Conservation (phyloP, 2,888 invertebrate species). For the Sarcophaga variegata region DNA sequence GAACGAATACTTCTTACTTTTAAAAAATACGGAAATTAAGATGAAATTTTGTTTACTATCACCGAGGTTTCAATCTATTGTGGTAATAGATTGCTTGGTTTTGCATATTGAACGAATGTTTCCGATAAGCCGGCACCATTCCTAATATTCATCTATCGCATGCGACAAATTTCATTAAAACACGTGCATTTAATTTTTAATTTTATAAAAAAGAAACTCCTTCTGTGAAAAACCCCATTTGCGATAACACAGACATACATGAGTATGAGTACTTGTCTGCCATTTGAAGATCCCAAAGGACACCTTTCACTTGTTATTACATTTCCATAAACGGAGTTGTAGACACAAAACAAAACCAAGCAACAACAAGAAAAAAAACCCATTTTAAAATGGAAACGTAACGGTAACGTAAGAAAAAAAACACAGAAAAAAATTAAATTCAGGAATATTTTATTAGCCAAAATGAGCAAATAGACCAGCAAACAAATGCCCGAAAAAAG, state of each 20-base stretch:
- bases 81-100: too few species aligned
- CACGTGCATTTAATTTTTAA: too few species aligned
- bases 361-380: neutral
- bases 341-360: neutral
- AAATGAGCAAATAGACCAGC: slow-evolving; percentile 33
- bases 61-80: too few species aligned
- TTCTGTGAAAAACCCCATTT: neutral
- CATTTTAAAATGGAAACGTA: too few species aligned
- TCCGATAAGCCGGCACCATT: too few species aligned
- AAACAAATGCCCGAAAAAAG: neutral
- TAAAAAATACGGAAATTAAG: too few species aligned
- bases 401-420: neutral
- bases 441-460: slow-evolving; percentile 45
- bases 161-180: too few species aligned
- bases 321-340: slow-evolving; percentile 52
- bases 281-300: slow-evolving; percentile 63
- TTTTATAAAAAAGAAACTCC: neutral
- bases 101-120: too few species aligned
- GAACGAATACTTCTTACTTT: too few species aligned
- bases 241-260: neutral
- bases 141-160: too few species aligned
- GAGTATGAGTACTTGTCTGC: slow-evolving; percentile 20
- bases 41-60: too few species aligned
- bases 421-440: slow-evolving; percentile 16
- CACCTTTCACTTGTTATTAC: slow-evolving; percentile 69